Evolutionary conservation across 1,140 invertebrate species (phyloP).

Genomic region (Drosophila ercepeae): DNA sequence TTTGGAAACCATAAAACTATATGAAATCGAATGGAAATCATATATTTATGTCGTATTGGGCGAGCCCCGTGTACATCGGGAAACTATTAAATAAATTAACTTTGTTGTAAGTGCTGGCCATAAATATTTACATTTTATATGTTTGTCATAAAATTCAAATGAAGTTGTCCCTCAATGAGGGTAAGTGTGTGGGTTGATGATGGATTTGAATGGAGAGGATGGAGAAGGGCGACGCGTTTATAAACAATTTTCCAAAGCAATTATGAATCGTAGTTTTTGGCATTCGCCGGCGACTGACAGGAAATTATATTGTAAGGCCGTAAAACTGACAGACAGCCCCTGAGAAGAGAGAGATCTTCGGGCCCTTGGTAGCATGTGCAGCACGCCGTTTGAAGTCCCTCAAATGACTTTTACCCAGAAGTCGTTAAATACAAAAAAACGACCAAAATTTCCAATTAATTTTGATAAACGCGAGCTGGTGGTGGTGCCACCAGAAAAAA

Average conservation of each 20-base stretch:
- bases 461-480: conserved; percentile 71
- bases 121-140: conserved; percentile 74
- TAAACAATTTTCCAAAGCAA: conserved; percentile 75
- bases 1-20: conserved; percentile 29
- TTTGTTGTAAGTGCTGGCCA: conserved; percentile 80
- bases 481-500: conserved; percentile 9
- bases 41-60: not conserved
- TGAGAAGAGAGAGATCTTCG: conserved; percentile 34
- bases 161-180: conserved; percentile 57
- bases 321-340: conserved; percentile 67
- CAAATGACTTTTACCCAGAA: conserved; percentile 79
- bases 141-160: conserved; percentile 76
- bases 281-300: conserved; percentile 56
- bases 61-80: conserved; percentile 23
- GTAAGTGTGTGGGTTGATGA: conserved; percentile 1
- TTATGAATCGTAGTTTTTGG: conserved; percentile 76
- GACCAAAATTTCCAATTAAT: conserved; percentile 82
- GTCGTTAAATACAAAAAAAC: conserved; percentile 71
- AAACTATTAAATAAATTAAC: conserved; percentile 81
- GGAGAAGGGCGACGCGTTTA: conserved; percentile 35
- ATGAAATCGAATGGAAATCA: conserved; percentile 31
- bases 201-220: not conserved
- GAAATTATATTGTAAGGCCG: conserved; percentile 78
- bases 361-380: conserved; percentile 62
- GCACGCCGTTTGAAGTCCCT: conserved; percentile 60